Base-by-base conservation (phyloP, 2,113 vertebrate species). In the Shinisaurus crocodilurus region DNA sequence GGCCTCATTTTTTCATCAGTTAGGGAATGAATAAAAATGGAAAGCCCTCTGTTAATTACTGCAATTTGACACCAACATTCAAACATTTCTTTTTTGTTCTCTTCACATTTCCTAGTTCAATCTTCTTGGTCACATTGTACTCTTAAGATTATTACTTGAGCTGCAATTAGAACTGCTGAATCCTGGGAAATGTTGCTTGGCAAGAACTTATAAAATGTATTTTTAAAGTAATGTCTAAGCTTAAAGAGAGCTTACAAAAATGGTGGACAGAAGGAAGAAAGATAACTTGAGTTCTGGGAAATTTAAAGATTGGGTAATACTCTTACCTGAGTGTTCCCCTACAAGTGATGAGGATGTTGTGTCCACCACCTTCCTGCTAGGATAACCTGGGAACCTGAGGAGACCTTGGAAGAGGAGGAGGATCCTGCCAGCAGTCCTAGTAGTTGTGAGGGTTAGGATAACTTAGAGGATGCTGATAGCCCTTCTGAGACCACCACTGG, bases 161-260 rank as follows among this genome's bases (percentile, higher is more conserved):
- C 43, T 65, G 90, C 83, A 86, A 40, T 87, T 90, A 94, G 90
- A 95, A 82, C 43, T 0, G 3, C 88, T 93, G 92, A 72, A 91
- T 82, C 77, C 34, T 90, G 86, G 92, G 86, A 90, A 92, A 90
- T 92, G 69, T 79, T 88, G 90, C 90, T 93, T 89, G 90, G 79
- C 81, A 80, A 89, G 88, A 0, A 29, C 8, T 80, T 77, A 91
- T 82, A 69, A 40, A 45, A 85, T 82, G 77, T 32, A 69, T 87
- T 83, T 83, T 90, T 79, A 88, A 88, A 91, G 89, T 1, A 45
- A 75, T 45, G 18, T 50, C 27, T 1, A 82, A 90, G 88, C 79
- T 76, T 82, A 79, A 76, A 92, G 81, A 13, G 87, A 89, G 43
- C 72, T 90, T 93, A 88, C 23, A 57, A 76, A 90, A 82, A 57